A percentile compares a stretch with the other conserved stretches of the same genome.
Evolutionary conservation across 1,140 invertebrate species (phyloP).

Genomic region (Drosophila miranda): DNA sequence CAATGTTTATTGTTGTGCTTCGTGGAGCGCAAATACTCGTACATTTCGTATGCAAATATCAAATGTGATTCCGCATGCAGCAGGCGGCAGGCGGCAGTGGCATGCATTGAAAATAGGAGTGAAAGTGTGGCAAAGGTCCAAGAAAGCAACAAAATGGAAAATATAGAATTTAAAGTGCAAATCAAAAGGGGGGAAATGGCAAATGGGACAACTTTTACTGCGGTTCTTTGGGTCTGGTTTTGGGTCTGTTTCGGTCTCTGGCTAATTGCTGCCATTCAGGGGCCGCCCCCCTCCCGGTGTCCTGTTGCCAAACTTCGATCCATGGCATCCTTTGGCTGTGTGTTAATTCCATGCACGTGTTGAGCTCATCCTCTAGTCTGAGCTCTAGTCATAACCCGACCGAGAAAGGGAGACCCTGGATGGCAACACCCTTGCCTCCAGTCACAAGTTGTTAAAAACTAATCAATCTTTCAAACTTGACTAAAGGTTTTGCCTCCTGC

Average conservation of each 20-base stretch:
- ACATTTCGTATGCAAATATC: slow-evolving; percentile 78
- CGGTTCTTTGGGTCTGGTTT: slow-evolving; percentile 25
- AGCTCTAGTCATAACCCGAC: slow-evolving; percentile 21
- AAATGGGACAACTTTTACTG: background rate
- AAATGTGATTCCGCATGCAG: slow-evolving; percentile 72
- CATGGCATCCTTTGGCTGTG: slow-evolving; percentile 13
- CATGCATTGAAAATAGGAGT: slow-evolving; percentile 44
- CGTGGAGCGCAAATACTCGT: slow-evolving; percentile 63
- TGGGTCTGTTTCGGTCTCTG: slow-evolving; percentile 8
- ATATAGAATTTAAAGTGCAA: slow-evolving; percentile 31
- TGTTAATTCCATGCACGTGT: slow-evolving; percentile 69
- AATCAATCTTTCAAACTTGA: slow-evolving; percentile 79
- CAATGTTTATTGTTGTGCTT: slow-evolving; percentile 80
- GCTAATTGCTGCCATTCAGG: slow-evolving; percentile 68
- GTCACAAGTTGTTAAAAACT: slow-evolving; percentile 81
- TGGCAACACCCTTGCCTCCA: slow-evolving; percentile 19
- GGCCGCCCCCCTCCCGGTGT: background rate
- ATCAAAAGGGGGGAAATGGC: slow-evolving; percentile 24
- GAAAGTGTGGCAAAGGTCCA: slow-evolving; percentile 30
- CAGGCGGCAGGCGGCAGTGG: background rate
- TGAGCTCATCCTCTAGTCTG: slow-evolving; percentile 24
- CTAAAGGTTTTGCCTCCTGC: slow-evolving; percentile 71
- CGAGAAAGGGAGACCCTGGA: slow-evolving; percentile 3
- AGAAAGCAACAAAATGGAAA: background rate
- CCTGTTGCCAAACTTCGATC: slow-evolving; percentile 28